These are phyloP conservation scores for Pedetes capensis DNA, from an alignment of 2,113 vertebrate species.

Conservation along the genomic window DNA sequence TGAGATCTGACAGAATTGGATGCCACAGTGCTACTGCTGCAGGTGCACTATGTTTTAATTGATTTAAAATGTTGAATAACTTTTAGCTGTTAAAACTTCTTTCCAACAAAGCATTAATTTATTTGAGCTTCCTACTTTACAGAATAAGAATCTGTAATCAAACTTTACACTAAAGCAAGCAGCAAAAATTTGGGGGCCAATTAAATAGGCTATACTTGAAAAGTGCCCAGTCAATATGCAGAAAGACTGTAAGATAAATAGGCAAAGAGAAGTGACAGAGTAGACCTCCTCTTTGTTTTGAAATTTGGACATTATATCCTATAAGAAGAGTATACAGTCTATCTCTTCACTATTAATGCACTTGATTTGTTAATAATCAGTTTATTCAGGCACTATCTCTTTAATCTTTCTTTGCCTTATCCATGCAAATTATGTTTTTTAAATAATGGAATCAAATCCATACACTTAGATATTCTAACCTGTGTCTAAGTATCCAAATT, in stretches of 20 bases:
- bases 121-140: neutral
- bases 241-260: neutral
- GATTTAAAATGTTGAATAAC: neutral
- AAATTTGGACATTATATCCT: neutral
- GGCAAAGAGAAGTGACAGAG: neutral
- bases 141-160: neutral
- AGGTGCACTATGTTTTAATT: neutral
- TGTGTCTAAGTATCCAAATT: slow-evolving; percentile 35
- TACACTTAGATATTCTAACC: neutral
- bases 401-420: slow-evolving; percentile 42
- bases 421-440: neutral
- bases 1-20: too few relatives aligned
- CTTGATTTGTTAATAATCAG: neutral
- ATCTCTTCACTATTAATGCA: neutral
- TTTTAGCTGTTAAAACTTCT: neutral
- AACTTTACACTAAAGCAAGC: neutral
- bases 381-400: slow-evolving; percentile 15
- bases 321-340: neutral
- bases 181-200: neutral
- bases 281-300: neutral
- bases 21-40: too few relatives aligned
- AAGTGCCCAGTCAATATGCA: neutral
- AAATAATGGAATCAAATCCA: neutral
- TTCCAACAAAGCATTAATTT: neutral
- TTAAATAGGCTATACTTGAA: neutral